Evolutionary conservation across 2,113 vertebrate species (phyloP).

Genomic region (Xiphophorus couchianus): DNA sequence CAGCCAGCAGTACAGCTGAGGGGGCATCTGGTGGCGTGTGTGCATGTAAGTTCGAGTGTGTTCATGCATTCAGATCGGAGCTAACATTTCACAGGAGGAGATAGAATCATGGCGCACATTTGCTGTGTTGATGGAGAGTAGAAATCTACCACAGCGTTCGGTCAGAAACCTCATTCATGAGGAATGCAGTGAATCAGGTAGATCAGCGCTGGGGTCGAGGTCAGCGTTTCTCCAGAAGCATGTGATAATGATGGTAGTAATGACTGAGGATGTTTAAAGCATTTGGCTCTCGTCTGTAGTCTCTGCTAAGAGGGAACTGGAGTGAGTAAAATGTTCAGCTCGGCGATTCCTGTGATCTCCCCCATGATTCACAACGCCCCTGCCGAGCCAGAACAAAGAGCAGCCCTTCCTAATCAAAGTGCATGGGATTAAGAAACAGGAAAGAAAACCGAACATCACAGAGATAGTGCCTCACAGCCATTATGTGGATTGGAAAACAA

Average conservation of each 20-base stretch:
- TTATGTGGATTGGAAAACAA: conserved; percentile 72
- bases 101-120: conserved; percentile 18
- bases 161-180: conserved; percentile 4
- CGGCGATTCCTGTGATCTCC: conserved; percentile 68
- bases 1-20: conserved; percentile 75
- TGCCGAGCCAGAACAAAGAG: conserved; percentile 75
- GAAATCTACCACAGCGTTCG: neutral
- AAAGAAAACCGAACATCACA: conserved; percentile 67
- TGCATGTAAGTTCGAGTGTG: conserved; percentile 36
- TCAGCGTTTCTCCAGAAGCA: conserved; percentile 39
- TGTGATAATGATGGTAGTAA: conserved; percentile 42
- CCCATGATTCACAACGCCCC: conserved; percentile 45
- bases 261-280: conserved; percentile 51
- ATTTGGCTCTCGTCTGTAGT: conserved; percentile 32
- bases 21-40: conserved; percentile 75
- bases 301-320: conserved; percentile 63
- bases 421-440: conserved; percentile 69
- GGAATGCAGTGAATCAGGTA: conserved; percentile 12
- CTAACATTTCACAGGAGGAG: conserved; percentile 48
- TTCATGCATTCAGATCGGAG: conserved; percentile 54
- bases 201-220: conserved; percentile 24
- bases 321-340: conserved; percentile 69
- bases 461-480: conserved; percentile 52
- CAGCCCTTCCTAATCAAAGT: conserved; percentile 74
- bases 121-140: conserved; percentile 23